Percentiles rank a stretch among this genome's conserved stretches.
Conservation (phyloP, 2,797 vertebrate species). For the Xyrichtys novacula region DNA sequence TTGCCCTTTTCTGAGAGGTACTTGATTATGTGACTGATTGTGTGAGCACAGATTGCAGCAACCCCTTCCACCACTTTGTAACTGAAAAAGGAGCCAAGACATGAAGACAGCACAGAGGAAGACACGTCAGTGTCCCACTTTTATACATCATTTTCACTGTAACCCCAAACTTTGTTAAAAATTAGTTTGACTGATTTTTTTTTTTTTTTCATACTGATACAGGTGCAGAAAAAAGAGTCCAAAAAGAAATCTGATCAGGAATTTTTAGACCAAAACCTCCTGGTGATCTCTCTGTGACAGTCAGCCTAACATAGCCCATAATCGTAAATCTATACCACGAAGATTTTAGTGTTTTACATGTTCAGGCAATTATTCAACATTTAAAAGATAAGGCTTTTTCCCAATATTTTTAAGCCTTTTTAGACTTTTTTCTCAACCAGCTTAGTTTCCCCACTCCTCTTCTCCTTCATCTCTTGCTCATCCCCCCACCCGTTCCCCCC, state of each 20-base stretch:
- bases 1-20: background rate
- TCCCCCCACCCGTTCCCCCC: conserved; percentile 6
- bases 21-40: conserved; percentile 3
- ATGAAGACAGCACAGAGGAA: background rate
- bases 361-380: background rate
- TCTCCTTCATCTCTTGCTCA: conserved; percentile 43
- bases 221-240: background rate
- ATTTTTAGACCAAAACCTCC: no score
- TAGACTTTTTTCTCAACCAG: conserved; percentile 37
- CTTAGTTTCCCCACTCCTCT: conserved; percentile 73
- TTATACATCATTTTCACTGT: no score
- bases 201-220: no score
- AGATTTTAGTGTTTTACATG: background rate
- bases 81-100: background rate
- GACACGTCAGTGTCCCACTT: no score
- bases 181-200: no score
- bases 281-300: background rate
- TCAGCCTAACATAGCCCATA: background rate
- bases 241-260: background rate
- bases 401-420: conserved; percentile 6
- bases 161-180: no score
- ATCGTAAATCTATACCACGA: background rate
- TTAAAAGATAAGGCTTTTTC: background rate
- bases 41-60: conserved; percentile 6
- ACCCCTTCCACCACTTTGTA: background rate